Percentiles rank a stretch among this genome's conserved stretches.
phyloP scores from a whole-genome alignment of 2,888 invertebrate genomes.

The Diloba caeruleocephala region DNA sequence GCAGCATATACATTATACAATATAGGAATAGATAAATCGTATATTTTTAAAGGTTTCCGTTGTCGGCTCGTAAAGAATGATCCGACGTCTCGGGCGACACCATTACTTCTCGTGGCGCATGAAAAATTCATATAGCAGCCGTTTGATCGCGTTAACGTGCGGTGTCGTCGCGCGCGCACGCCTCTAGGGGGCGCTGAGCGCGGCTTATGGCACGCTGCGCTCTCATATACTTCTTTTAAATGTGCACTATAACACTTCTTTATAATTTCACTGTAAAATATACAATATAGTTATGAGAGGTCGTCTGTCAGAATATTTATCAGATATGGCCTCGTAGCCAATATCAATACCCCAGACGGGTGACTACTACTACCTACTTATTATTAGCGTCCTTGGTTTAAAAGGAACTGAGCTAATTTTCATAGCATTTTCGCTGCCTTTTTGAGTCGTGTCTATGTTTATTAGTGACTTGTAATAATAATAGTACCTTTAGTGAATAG shows the following conservation, averaged over 20 bases:
- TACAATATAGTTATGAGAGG: constrained; percentile 27
- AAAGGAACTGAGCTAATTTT: too few relatives aligned
- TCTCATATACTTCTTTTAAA: constrained; percentile 56
- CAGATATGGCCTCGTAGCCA: too few relatives aligned
- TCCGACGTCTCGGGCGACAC: constrained; percentile 81
- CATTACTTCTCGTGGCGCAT: constrained; percentile 84
- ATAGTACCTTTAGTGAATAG: too few relatives aligned
- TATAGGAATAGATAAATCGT: constrained; percentile 66
- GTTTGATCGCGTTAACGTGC: constrained; percentile 81
- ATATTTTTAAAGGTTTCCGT: constrained; percentile 82
- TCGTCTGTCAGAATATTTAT: constrained; percentile 41
- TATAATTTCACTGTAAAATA: constrained; percentile 57
- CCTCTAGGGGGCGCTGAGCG: constrained; percentile 72
- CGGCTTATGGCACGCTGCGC: constrained; percentile 64
- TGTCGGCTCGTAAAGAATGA: constrained; percentile 88
- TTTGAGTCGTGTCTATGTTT: too few relatives aligned
- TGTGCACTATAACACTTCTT: constrained; percentile 59
- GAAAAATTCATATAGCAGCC: constrained; percentile 85
- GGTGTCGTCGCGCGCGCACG: constrained; percentile 70
- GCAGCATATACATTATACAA: constrained; percentile 13
- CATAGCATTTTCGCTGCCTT: too few relatives aligned
- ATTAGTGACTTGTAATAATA: too few relatives aligned
- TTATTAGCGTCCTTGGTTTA: too few relatives aligned
- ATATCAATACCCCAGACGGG: too few relatives aligned
- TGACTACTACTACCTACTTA: too few relatives aligned